A percentile compares a stretch with the other conserved stretches of the same genome.
Evolutionary conservation across 2,888 invertebrate species (phyloP).

Genomic region (Pollenia labialis): DNA sequence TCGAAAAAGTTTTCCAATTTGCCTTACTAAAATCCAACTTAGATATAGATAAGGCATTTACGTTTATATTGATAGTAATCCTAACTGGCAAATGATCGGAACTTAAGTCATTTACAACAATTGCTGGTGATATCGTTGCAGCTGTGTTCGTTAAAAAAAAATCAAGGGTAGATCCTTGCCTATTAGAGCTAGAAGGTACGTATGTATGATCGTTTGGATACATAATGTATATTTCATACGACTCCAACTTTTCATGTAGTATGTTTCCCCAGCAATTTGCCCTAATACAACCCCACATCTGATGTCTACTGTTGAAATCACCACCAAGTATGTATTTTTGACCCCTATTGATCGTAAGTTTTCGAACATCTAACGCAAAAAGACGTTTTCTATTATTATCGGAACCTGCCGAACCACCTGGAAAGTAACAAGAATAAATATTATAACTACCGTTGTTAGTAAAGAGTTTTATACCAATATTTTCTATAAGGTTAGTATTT

Average conservation of each 20-base stretch:
- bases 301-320: conserved; percentile 43
- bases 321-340: conserved; percentile 32
- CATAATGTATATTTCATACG: neutral
- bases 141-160: conserved; percentile 3
- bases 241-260: neutral
- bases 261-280: conserved; percentile 27
- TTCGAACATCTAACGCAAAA: conserved; percentile 20
- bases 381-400: conserved; percentile 14
- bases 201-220: conserved; percentile 11
- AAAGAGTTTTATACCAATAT: conserved; percentile 19
- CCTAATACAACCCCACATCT: conserved; percentile 10
- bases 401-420: conserved; percentile 11
- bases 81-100: neutral
- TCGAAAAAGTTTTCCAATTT: neutral
- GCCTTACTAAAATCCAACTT: conserved; percentile 1
- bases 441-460: neutral
- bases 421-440: conserved; percentile 50
- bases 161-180: conserved; percentile 2
- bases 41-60: neutral
- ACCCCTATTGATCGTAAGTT: neutral
- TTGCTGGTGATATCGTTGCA: neutral
- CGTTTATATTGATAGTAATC: neutral
- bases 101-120: neutral
- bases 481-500: conserved; percentile 3
- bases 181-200: neutral